Evolutionary conservation across 2,797 vertebrate species (phyloP).

Genomic region (Neosilurus hyrtlii): DNA sequence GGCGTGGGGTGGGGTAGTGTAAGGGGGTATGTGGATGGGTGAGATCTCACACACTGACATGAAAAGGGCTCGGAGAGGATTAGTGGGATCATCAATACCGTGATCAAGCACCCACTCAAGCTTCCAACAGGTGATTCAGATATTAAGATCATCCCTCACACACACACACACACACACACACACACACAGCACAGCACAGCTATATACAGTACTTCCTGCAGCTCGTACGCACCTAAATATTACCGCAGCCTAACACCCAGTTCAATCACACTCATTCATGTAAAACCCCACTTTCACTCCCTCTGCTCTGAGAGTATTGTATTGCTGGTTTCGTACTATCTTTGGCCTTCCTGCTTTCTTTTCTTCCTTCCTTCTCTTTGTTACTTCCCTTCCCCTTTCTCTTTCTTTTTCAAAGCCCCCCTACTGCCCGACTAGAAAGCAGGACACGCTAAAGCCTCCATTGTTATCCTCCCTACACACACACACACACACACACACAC

Average conservation of each 20-base stretch:
- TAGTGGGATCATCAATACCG: slow-evolving; percentile 16
- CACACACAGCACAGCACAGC: background rate
- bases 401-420: too few species aligned
- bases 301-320: background rate
- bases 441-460: slow-evolving; percentile 82
- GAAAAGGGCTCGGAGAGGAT: slow-evolving; percentile 18
- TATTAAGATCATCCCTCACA: background rate
- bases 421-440: slow-evolving; percentile 61
- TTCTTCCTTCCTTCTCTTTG: slow-evolving; percentile 33
- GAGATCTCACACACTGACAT: slow-evolving; percentile 16
- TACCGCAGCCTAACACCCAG: background rate
- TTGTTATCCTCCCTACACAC: slow-evolving; percentile 77
- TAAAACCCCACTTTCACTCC: background rate
- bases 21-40: background rate
- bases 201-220: too few species aligned
- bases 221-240: background rate
- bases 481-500: slow-evolving; percentile 62
- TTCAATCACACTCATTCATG: background rate
- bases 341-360: background rate
- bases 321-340: background rate
- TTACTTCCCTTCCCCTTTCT: slow-evolving; percentile 64
- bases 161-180: background rate
- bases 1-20: background rate
- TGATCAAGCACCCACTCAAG: background rate
- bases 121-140: background rate